These are phyloP conservation scores for Synanthedon formicaeformis DNA, from an alignment of 2,888 invertebrate genomes.

Conservation along the genomic window DNA sequence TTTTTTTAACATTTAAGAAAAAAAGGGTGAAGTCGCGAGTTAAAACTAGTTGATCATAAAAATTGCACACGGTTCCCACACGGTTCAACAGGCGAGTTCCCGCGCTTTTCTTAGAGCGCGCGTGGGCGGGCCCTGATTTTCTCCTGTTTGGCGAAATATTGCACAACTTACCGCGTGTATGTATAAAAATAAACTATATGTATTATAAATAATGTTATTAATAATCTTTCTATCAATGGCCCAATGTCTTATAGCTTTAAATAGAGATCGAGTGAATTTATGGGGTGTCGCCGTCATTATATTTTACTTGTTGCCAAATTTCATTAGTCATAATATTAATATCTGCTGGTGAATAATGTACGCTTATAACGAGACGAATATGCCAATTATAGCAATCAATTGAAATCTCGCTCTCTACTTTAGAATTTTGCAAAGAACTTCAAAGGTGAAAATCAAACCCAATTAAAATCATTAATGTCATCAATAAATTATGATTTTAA, in stretches of 20 bases:
- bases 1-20: too few relatives aligned
- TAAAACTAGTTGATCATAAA: neutral
- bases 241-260: neutral
- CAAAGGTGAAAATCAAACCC: too few relatives aligned
- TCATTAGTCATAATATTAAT: neutral
- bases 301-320: neutral
- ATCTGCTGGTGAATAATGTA: neutral
- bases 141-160: slow-evolving; percentile 34
- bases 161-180: slow-evolving; percentile 30
- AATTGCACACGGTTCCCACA: slow-evolving; percentile 25
- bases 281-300: neutral
- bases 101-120: slow-evolving; percentile 28
- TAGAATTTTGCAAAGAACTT: too few relatives aligned
- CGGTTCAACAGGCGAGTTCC: slow-evolving; percentile 4
- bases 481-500: too few relatives aligned
- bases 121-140: slow-evolving; percentile 50
- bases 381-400: too few relatives aligned
- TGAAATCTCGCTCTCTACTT: too few relatives aligned
- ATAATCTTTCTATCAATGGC: slow-evolving; percentile 19
- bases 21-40: neutral
- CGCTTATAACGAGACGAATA: too few relatives aligned
- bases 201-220: slow-evolving; percentile 33
- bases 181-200: slow-evolving; percentile 26
- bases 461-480: too few relatives aligned
- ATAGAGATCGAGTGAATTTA: neutral